Evolutionary conservation across 2,888 invertebrate genomes (phyloP), one percentile per base, ranked within the genome.

Genomic region (Agonopterix arenella): DNA sequence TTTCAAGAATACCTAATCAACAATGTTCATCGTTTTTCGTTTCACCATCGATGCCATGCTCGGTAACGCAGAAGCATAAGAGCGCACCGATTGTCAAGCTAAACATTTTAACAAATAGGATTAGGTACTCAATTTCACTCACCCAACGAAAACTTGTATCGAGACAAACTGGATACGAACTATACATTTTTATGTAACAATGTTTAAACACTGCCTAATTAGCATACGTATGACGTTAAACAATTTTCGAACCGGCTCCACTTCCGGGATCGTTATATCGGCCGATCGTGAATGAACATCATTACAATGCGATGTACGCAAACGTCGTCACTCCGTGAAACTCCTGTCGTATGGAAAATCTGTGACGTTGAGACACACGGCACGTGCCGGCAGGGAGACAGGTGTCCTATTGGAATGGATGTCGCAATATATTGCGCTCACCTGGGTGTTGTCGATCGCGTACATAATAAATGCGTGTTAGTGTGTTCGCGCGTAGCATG

Each of bases 261-360:
- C 85, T 88, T 88, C 88, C 88, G 88, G 86, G 88, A 80, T 80
- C 77, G 77, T 76, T 82, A 81, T 68, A 79, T 80, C 73, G 77
- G 69, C 67, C 62, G 73, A 71, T 72, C 68, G 76, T 81, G 78
- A 84, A 80, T 80, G 83, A 81, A 76, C 76, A 81, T 79, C 76
- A 73, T 75, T 76, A 78, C 72, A 76, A 77, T 73, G 69, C 69
- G 70, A 70, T 68, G 66, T 68, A 69, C 65, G 62, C 61, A 62
- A 70, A 69, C 67, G 63, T 57, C 57, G 56, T 62, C 60, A 66
- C 64, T 69, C 51, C 47, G 28, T 28, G 68, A 73, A 72, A 72
- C 70, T 70, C 64, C 62, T 61, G 61, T 54, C 52, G 51, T 5
- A 11, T 28, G 47, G 49, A 54, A 62, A 58, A 68, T 70, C 62